Evolutionary conservation across 2,888 invertebrate species (phyloP).

Genomic region (Napeogenes sylphis): DNA sequence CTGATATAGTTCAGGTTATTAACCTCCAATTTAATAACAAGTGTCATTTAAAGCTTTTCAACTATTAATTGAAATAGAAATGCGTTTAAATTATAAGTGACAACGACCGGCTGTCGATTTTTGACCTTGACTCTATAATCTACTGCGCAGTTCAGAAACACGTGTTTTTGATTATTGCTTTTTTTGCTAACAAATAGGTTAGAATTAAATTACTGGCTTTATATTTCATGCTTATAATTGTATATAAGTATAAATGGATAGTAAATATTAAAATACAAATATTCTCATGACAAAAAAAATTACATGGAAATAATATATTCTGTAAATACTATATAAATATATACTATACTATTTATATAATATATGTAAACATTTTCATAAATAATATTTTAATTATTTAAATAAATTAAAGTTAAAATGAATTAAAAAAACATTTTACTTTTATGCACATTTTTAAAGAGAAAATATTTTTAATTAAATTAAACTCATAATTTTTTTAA

Average conservation of each 20-base stretch:
- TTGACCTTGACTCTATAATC: conserved; percentile 19
- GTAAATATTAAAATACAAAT: no score
- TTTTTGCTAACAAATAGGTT: background rate
- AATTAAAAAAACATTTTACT: background rate
- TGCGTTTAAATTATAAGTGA: conserved; percentile 21
- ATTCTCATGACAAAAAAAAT: no score
- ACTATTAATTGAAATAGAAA: background rate
- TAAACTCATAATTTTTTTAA: background rate
- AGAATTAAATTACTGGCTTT: background rate
- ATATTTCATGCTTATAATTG: no score
- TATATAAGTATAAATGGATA: no score
- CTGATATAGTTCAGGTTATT: conserved; percentile 16
- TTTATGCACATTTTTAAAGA: background rate
- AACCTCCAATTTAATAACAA: conserved; percentile 10
- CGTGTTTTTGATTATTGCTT: background rate
- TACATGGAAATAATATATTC: no score
- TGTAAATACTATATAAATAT: no score
- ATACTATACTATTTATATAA: no score
- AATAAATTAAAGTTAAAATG: no score
- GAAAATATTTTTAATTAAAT: background rate
- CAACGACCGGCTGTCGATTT: conserved; percentile 22
- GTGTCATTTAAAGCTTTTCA: no score
- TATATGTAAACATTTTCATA: no score
- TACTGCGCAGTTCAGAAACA: conserved; percentile 13
- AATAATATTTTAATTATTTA: no score